Evolutionary conservation across 2,888 invertebrate species (phyloP).

Genomic region (Amblyjoppa proteus): DNA sequence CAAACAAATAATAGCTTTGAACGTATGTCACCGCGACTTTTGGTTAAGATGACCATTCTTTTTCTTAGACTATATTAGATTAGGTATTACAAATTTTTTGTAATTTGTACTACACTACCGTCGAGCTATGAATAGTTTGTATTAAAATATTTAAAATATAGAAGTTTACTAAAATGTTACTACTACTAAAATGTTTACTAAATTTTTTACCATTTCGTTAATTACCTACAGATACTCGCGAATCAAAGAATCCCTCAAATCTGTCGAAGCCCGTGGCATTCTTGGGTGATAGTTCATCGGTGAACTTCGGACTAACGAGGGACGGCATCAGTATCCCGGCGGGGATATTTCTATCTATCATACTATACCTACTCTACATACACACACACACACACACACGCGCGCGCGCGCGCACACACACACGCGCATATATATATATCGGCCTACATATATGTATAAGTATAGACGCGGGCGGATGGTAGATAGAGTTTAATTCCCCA

Average conservation of each 20-base stretch:
- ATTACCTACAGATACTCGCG: not conserved
- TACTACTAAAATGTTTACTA: no score
- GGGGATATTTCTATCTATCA: conserved; percentile 17
- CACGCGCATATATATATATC: not conserved
- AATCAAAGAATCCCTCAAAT: not conserved
- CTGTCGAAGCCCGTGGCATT: not conserved
- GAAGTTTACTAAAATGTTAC: no score
- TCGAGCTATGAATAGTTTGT: no score
- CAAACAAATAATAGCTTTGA: no score
- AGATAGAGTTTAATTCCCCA: conserved; percentile 72
- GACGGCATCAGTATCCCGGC: conserved; percentile 36
- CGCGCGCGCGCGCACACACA: no score
- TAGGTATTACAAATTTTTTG: no score
- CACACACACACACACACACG: not conserved
- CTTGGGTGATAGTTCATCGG: not conserved
- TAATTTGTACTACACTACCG: no score
- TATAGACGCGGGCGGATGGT: conserved; percentile 44
- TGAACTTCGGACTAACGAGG: conserved; percentile 11
- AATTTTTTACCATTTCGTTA: no score
- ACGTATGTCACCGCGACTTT: no score
- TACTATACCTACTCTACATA: not conserved
- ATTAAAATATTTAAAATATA: no score
- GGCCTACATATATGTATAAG: not conserved
- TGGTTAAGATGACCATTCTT: no score
- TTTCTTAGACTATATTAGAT: no score